These are phyloP conservation scores for Ascidia mentula DNA, from an alignment of 23 tunicate genomes.

Conservation along the genomic window DNA sequence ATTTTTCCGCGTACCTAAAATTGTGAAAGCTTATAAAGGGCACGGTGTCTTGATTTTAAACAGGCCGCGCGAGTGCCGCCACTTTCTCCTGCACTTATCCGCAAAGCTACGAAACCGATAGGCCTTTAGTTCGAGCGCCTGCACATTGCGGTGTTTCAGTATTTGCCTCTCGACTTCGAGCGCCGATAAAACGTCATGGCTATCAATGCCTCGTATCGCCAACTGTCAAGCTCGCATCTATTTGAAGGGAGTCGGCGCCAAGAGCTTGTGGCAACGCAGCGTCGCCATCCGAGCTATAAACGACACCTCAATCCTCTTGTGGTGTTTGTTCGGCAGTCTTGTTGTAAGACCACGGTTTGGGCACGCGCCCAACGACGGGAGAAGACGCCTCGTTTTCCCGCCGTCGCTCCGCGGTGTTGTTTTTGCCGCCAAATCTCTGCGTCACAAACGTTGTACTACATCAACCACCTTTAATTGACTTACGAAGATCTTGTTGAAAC, in stretches of 20 bases:
- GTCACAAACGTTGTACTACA: background rate
- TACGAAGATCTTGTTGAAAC: background rate
- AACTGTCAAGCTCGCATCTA: no score
- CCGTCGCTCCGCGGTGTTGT: conserved; percentile 3
- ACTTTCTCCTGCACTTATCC: no score
- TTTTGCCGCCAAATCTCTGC: background rate
- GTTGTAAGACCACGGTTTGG: background rate
- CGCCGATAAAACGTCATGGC: no score
- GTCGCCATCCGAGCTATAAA: background rate
- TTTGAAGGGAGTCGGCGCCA: background rate
- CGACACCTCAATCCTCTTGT: background rate
- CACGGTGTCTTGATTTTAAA: no score
- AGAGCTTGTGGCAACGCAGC: background rate
- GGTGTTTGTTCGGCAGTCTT: background rate
- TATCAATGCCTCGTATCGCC: no score
- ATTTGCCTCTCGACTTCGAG: no score
- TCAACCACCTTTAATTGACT: background rate
- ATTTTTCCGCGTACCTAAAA: no score
- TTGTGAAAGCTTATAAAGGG: no score
- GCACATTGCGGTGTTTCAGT: no score
- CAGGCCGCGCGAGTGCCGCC: no score
- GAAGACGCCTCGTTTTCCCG: background rate
- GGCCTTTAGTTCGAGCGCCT: no score
- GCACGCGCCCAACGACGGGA: background rate
- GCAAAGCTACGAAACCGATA: no score